Base-by-base conservation (phyloP, 1,140 invertebrate genomes). In the Rhyzopertha dominica region DNA sequence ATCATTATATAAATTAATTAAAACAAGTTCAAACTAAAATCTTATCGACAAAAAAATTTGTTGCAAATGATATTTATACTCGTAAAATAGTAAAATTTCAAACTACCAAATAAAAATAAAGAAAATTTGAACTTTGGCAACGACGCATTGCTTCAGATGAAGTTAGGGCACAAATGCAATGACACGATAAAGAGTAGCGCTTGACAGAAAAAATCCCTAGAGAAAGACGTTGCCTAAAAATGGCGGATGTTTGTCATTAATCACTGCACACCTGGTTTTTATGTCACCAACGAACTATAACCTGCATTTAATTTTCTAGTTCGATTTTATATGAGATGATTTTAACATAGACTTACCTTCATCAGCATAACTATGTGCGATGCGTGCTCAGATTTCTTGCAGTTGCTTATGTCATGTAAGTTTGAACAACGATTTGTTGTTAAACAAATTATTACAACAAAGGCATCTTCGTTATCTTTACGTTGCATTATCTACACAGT, bases 371-470 rank as follows among this genome's bases (percentile, higher is more conserved):
- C 73, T 72, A 85, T 85, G 82, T 85, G 82, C 76, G 81, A 85
- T 80, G 79, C 82, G 73, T 85, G 82, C 73, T 80, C 79, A 53
- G 81, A 85, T 68, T 85, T 85, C 74, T 75, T 82, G 67, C 80
- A 84, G 70, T 77, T 84, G 71, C 76, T 85, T 70, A 72, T 81
- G 63, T 79, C 81, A 65, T 84, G 82, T 84, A 79, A 83, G 81
- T 75, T 65, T 67, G 67, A 66, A 70, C 66, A 32, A 26, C 23
- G 20, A 20, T 28, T 26, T 31, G 20, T 34, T 1, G 29, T 37
- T 37, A 43, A 39, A 25, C 13, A 9, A 32, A 18, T 20, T 34
- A 36, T 28, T 9, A 37, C 19, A 22, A 46, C 4, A 25, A 23
- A 12, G 16, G 7, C 34, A 4, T 17, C 5, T 23, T 18, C 10